A percentile compares a stretch with the other conserved stretches of the same genome.
Evolutionary conservation across 2,113 vertebrate species (phyloP).

Genomic region (Peromyscus polionotus): DNA sequence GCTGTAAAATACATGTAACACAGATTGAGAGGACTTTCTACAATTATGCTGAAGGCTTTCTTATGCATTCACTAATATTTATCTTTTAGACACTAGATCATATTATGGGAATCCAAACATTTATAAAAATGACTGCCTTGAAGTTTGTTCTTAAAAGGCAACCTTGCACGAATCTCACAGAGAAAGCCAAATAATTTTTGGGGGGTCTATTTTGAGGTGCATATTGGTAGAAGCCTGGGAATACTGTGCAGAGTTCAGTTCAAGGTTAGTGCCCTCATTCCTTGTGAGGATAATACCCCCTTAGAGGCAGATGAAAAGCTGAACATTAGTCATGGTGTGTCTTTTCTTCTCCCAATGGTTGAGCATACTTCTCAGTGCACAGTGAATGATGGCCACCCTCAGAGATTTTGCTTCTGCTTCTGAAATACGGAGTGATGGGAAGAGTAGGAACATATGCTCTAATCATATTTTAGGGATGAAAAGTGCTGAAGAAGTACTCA

Average conservation of each 20-base stretch:
- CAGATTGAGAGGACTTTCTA: neutral
- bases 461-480: neutral
- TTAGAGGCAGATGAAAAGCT: neutral
- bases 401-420: neutral
- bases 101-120: neutral
- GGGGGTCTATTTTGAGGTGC: neutral
- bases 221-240: neutral
- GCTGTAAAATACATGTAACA: neutral
- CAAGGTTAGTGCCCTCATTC: neutral
- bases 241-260: neutral
- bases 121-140: neutral
- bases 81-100: neutral
- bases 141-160: neutral
- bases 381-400: neutral
- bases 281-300: neutral
- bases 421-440: neutral
- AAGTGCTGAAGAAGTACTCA: neutral
- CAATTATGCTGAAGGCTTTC: neutral
- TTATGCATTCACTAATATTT: neutral
- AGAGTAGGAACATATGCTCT: neutral
- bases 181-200: neutral
- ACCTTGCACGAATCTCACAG: neutral
- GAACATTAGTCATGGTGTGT: neutral
- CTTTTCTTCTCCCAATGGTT: neutral
- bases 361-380: neutral